Conservation (phyloP, 2,797 vertebrate genomes). For the Chromis chromis region DNA sequence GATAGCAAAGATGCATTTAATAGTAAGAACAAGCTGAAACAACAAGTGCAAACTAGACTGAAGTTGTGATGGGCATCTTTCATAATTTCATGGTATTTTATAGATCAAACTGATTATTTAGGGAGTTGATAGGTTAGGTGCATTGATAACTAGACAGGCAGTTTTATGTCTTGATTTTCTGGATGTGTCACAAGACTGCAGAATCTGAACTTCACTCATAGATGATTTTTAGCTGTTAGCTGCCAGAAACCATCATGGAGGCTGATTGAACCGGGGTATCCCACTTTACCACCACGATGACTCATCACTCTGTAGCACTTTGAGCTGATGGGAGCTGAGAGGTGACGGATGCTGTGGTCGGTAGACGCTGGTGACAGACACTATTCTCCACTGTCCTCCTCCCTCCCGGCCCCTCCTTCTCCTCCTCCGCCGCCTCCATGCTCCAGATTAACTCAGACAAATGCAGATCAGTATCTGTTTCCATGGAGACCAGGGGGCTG, state of each 20-base stretch:
- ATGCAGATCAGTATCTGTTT: constrained; percentile 84
- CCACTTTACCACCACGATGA: constrained; percentile 50
- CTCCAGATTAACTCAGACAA: constrained; percentile 73
- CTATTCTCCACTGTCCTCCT: constrained; percentile 31
- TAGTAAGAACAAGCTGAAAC: not conserved
- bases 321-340: constrained; percentile 38
- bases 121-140: too few species aligned
- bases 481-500: constrained; percentile 86
- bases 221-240: constrained; percentile 42
- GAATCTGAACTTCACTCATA: constrained; percentile 11
- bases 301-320: constrained; percentile 43
- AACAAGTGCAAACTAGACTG: not conserved
- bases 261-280: constrained; percentile 38
- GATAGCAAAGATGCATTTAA: too few species aligned
- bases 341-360: constrained; percentile 6
- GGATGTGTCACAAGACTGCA: not conserved
- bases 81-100: too few species aligned
- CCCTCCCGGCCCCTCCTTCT: constrained; percentile 13
- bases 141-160: too few species aligned
- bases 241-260: constrained; percentile 32
- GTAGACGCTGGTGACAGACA: constrained; percentile 57
- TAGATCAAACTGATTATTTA: too few species aligned
- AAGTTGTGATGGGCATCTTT: too few species aligned
- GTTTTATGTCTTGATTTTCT: too few species aligned
- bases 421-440: constrained; percentile 16